Base-by-base conservation (phyloP, 2,888 invertebrate genomes). In the Nephrocerus scutellatus region DNA sequence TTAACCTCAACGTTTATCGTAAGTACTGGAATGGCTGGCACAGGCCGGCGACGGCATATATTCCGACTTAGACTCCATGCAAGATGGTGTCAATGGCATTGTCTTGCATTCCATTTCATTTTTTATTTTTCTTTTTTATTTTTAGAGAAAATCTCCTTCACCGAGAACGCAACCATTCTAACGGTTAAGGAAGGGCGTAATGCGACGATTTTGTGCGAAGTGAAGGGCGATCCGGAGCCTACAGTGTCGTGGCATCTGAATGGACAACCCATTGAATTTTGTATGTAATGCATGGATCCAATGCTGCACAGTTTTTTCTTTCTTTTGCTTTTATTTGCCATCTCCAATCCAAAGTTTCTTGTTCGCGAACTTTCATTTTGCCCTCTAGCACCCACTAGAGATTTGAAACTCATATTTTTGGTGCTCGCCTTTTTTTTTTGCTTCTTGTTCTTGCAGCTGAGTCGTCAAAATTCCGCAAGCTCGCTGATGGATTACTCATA, bases 401-500 rank as follows among this genome's bases (percentile, higher is more conserved):
- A 25, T 37, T 29, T 32, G 8, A 26, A 16, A 31, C 29, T 30
- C 36, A 36, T 39, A 24, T 26, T 36, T 39, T 34, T 35, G 25
- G 15, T 32, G 28, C 31, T 24, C 33, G 16, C 25, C 22, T 24
- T 31, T 13, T 32, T 23, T 10, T 16, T 15, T 30, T 13, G 12
- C 26, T 41, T 36, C 22, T 15, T 22, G 22, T 31, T 23, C 30
- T 34, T 41, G 36, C 53, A 58, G 60, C 53, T 21, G 53, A 57
- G 36, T 46, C 52, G 38, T 49, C 66, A 19, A 73, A 72, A 58
- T 74, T 70, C 52, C 59, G 65, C 44, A 62, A 69, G 51, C 63
- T 74, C 47, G 73, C 70, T 43, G 73, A 75, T 57, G 77, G 77
- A 43, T 67, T 77, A 48, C 61, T 71, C 51, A 74, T 78, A 55